Conservation (phyloP, 2,113 vertebrate genomes). For the Ranitomeya variabilis region DNA sequence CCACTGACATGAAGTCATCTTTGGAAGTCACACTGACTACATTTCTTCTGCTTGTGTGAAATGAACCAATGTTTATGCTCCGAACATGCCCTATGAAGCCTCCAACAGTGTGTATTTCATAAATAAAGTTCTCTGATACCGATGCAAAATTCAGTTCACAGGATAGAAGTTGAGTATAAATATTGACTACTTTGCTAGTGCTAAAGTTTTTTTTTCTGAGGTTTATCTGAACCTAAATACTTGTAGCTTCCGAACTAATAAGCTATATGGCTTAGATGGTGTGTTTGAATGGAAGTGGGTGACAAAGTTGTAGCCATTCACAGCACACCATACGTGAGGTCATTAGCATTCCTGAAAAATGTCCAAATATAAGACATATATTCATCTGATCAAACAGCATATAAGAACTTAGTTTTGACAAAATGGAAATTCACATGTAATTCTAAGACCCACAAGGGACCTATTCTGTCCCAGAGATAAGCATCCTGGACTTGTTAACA, state of each 20-base stretch:
- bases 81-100: not conserved
- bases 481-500: not conserved
- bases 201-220: not conserved
- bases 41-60: constrained; percentile 26
- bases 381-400: not conserved
- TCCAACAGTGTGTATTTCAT: not conserved
- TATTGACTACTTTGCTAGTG: not conserved
- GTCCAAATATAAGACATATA: not conserved
- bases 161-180: not conserved
- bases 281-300: not conserved
- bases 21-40: constrained; percentile 36
- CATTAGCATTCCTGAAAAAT: not conserved
- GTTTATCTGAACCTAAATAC: not conserved
- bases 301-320: not conserved
- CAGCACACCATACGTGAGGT: not conserved
- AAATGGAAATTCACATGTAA: not conserved
- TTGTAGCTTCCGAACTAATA: not conserved
- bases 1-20: constrained; percentile 46
- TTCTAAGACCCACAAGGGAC: not conserved
- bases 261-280: not conserved
- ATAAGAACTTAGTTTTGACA: not conserved
- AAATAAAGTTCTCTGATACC: not conserved
- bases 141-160: too few relatives aligned
- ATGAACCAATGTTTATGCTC: not conserved
- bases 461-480: not conserved